Conservation (phyloP, 2,797 vertebrate species). For the Coregonus ussuriensis region DNA sequence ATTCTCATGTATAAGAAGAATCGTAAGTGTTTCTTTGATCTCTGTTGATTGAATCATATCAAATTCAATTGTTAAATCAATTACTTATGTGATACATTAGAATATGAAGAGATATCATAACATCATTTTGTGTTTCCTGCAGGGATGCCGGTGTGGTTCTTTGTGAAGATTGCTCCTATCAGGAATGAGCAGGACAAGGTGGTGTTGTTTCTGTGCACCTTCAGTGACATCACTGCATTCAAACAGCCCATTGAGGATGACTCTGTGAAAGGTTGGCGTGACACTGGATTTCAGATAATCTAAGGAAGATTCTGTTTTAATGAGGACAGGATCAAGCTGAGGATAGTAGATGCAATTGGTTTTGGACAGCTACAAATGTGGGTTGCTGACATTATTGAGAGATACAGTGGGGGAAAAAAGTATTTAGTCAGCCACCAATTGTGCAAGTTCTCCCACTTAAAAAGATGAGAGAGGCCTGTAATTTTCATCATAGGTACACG, state of each 20-base stretch:
- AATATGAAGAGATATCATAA: not conserved
- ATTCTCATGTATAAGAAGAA: conserved; percentile 98
- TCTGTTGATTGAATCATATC: not conserved
- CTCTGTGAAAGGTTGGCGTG: conserved; percentile 89
- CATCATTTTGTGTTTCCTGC: conserved; percentile 26
- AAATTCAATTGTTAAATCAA: not conserved
- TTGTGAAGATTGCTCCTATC: conserved; percentile 97
- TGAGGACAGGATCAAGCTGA: not conserved
- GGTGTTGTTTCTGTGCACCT: conserved; percentile 97
- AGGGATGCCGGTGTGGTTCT: conserved; percentile 99
- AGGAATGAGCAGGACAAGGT: conserved; percentile 98
- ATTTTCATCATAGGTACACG: no score
- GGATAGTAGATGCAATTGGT: not conserved
- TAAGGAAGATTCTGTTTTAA: not conserved
- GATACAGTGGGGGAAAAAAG: not conserved
- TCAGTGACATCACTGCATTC: conserved; percentile 98
- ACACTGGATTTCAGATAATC: not conserved
- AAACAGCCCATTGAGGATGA: conserved; percentile 99
- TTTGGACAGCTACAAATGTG: not conserved
- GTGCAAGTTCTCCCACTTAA: no score
- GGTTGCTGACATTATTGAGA: not conserved
- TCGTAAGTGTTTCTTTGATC: conserved; percentile 78
- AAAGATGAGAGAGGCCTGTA: no score
- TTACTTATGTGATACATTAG: not conserved
- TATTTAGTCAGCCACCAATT: no score